Evolutionary conservation across 2,113 vertebrate genomes (phyloP), one percentile per base, ranked within the genome.

Genomic region (Corydoras sp.): DNA sequence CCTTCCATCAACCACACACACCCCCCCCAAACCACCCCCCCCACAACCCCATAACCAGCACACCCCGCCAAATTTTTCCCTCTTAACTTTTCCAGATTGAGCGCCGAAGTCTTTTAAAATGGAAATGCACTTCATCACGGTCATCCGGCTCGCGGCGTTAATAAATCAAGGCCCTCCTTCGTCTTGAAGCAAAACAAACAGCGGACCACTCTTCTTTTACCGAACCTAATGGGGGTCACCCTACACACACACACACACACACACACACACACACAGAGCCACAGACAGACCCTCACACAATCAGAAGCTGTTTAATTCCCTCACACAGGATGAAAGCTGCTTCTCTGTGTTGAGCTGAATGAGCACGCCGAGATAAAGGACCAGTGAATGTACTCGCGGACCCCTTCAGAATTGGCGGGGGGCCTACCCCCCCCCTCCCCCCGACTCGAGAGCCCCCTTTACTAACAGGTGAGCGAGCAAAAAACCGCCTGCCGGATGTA

Each of bases 71-170:
- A 72, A 43, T 75, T 75, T 71, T 78, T 77, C 68, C 68, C 63
- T 72, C 69, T 68, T 77, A 81, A 80, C 81, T 81, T 84, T 82
- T 76, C 69, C 80, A 81, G 81, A 88, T 88, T 84, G 87, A 85
- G 84, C 83, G 62, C 83, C 83, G 73, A 81, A 84, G 85, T 87
- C 83, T 86, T 89, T 89, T 87, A 84, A 86, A 88, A 88, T 83
- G 82, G 83, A 89, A 85, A 88, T 88, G 79, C 77, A 86, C 87
- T 91, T 87, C 85, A 90, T 91, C 88, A 89, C 81, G 88, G 85
- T 91, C 86, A 85, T 83, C 85, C 80, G 83, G 85, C 84, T 79
- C 76, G 68, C 65, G 68, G 81, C 79, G 75, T 86, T 86, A 86
- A 90, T 89, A 91, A 89, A 90, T 90, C 88, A 90, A 85, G 74